Evolutionary conservation across 2,797 vertebrate species (phyloP).

Genomic region (Sebastolobus alascanus): DNA sequence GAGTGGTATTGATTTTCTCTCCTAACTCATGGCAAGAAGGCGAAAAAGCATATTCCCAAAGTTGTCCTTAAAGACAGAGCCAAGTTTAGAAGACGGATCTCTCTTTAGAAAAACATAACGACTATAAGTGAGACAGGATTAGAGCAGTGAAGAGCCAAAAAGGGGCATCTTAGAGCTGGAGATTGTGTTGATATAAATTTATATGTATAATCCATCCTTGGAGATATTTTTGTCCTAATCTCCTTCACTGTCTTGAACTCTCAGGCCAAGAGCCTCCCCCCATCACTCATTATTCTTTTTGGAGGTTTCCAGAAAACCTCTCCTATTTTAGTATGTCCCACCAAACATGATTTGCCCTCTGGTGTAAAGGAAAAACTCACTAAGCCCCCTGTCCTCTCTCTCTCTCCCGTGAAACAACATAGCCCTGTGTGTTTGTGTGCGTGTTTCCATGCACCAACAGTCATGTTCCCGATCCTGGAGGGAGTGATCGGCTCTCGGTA

Average conservation of each 20-base stretch:
- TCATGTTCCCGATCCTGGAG: conserved; percentile 70
- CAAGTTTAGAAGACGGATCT: conserved; percentile 17
- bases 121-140: background rate
- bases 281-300: conserved; percentile 44
- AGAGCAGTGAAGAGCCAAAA: conserved; percentile 34
- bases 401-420: conserved; percentile 58
- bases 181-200: conserved; percentile 44
- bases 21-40: background rate
- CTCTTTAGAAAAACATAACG: background rate
- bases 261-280: conserved; percentile 33
- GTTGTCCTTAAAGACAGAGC: conserved; percentile 10
- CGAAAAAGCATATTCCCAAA: background rate
- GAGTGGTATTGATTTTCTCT: background rate
- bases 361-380: conserved; percentile 59
- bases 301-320: conserved; percentile 66
- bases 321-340: conserved; percentile 85
- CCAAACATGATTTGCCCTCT: conserved; percentile 64
- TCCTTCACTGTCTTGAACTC: conserved; percentile 38
- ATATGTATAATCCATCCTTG: conserved; percentile 47
- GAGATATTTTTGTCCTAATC: conserved; percentile 63
- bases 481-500: conserved; percentile 69
- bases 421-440: conserved; percentile 45
- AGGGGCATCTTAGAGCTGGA: conserved; percentile 28
- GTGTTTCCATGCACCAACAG: conserved; percentile 62
- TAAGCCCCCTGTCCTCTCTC: conserved; percentile 40